phyloP scores from a whole-genome alignment of 2,797 vertebrate genomes.

The Brachyalestes nurse region DNA sequence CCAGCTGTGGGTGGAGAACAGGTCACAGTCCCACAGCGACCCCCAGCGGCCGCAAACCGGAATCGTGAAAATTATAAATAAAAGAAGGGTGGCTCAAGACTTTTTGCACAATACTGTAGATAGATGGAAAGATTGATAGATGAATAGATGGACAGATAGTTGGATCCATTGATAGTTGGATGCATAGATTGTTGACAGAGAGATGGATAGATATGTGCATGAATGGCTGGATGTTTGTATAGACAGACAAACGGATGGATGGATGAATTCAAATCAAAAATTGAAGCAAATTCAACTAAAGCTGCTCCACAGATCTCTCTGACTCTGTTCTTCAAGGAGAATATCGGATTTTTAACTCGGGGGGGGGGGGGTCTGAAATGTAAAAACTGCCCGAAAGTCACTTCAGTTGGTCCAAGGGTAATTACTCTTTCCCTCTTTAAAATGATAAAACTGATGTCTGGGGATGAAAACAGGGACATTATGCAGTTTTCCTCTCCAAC shows the following conservation, averaged over 20 bases:
- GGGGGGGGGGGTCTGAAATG: neutral
- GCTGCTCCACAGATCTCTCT: no score
- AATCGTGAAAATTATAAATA: no score
- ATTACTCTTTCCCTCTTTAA: neutral
- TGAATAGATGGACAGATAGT: neutral
- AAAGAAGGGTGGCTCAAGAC: no score
- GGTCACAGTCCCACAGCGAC: no score
- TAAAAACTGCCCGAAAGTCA: neutral
- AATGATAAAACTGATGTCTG: neutral
- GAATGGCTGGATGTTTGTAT: no score
- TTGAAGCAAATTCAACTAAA: no score
- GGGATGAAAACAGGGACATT: neutral
- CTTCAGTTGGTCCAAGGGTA: neutral
- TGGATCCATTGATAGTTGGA: neutral
- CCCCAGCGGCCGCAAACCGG: no score
- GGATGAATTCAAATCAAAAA: no score
- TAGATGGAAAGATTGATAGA: neutral
- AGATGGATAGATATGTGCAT: neutral
- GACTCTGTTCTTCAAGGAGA: no score
- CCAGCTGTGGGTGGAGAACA: no score
- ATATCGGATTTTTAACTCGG: neutral
- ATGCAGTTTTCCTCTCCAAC: neutral
- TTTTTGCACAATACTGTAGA: no score
- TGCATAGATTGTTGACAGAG: no score
- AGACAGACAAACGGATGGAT: neutral